Evolutionary conservation across 1,140 invertebrate species (phyloP).

Genomic region (Lasioglossum baleicum): DNA sequence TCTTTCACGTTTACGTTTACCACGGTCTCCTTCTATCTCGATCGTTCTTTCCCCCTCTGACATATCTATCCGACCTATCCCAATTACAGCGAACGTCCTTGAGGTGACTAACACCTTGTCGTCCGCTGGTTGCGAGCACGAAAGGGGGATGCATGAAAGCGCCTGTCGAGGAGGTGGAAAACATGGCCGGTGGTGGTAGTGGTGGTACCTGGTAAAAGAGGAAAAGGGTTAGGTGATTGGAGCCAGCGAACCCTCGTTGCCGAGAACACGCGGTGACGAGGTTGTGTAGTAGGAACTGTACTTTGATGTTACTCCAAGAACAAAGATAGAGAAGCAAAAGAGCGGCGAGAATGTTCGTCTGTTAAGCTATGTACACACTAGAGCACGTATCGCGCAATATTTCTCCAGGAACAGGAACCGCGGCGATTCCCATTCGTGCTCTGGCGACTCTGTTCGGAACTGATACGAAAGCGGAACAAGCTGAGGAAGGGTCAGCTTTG

Average conservation of each 20-base stretch:
- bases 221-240: slow-evolving; percentile 21
- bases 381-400: too few relatives aligned
- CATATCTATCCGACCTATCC: slow-evolving; percentile 72
- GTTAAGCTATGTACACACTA: too few relatives aligned
- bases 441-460: too few relatives aligned
- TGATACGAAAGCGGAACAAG: too few relatives aligned
- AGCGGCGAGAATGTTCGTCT: slow-evolving; percentile 37
- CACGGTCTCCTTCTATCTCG: neutral
- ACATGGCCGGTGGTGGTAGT: slow-evolving; percentile 27
- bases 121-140: slow-evolving; percentile 31
- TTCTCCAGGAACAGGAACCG: too few relatives aligned
- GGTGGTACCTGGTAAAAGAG: neutral
- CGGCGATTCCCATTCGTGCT: too few relatives aligned
- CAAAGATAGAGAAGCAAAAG: slow-evolving; percentile 41
- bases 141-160: slow-evolving; percentile 33
- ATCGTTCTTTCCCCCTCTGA: neutral
- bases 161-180: slow-evolving; percentile 19
- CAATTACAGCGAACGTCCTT: slow-evolving; percentile 75
- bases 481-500: too few relatives aligned
- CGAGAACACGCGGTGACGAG: slow-evolving; percentile 45
- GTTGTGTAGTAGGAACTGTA: slow-evolving; percentile 10
- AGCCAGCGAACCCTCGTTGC: slow-evolving; percentile 38
- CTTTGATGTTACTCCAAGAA: slow-evolving; percentile 28
- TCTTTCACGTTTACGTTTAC: neutral
- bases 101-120: slow-evolving; percentile 70